Base-by-base conservation (phyloP, 2,888 invertebrate species). In the Aspidiotus destructor region DNA sequence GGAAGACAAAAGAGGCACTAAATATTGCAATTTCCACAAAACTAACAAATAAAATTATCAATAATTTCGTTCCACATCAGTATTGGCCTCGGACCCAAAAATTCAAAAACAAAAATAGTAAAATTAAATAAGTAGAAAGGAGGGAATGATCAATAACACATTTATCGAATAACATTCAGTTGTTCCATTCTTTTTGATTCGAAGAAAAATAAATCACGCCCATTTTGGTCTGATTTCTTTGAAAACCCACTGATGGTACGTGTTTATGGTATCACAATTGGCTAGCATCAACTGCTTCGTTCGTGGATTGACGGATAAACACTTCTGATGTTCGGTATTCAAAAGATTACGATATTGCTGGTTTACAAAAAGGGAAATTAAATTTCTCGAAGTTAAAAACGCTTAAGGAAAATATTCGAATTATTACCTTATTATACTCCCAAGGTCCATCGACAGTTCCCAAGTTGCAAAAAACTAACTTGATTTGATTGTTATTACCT, bases 361-460 rank as follows among this genome's bases (percentile, higher is more conserved):
- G 2, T 28, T 53, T 10, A 52, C 48, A 60, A 60, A 60, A 57
- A 57, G 17, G 2, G 17, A 3, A 11, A 10, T 57, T 15, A 11
- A 57, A 11, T 57, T 15, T 57, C 17, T 57, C 10, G 52, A 52
- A 11, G n/a, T 1, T 3, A 5, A 57, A 15, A 15, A 5, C 16
- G 13, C 11, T 15, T 2, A 17, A 11, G 15, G 57, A 57, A 15
- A 15, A 15, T n/a, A 52, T 52, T 52, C 16, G 11, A 57, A 57
- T 57, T 11, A 17, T 2, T 74, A 80, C 85, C 74, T 88, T 86
- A 74, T 94, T 88, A 76, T 89, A 97, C 76, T 87, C 83, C 97
- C 97, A 99, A 0, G 93, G 94, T 0, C 98, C 98, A 76, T 92
- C 89, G 2, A 93, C 95, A 13, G 92, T 92, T 63, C 96, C 96